These are phyloP conservation scores for Chionis minor DNA, from an alignment of 2,113 vertebrate genomes.

Conservation along the genomic window DNA sequence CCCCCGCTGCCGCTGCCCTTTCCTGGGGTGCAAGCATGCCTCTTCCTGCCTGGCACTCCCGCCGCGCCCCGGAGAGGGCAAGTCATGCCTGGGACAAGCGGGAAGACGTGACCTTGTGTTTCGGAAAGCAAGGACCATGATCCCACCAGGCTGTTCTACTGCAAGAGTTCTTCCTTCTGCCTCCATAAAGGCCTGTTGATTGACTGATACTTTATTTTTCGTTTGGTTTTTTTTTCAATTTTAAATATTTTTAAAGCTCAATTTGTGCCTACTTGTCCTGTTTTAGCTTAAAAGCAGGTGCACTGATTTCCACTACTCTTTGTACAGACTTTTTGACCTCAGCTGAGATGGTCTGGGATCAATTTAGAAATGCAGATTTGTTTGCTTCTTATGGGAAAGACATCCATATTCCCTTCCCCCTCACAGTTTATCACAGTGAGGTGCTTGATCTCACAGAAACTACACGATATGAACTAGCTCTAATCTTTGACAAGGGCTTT, in stretches of 20 bases:
- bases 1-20: background rate
- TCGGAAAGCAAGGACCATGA: background rate
- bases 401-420: background rate
- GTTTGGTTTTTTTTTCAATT: background rate
- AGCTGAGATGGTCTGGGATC: background rate
- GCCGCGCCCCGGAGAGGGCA: accelerated
- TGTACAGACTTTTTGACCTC: background rate
- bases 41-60: background rate
- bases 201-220: background rate
- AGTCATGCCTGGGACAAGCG: accelerated
- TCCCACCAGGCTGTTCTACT: background rate
- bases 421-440: background rate
- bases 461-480: accelerated
- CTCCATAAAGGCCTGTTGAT: background rate
- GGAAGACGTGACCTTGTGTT: background rate
- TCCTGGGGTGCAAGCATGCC: background rate
- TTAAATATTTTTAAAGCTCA: background rate
- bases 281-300: background rate
- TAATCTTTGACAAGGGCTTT: background rate
- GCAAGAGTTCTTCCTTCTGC: background rate
- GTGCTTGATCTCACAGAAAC: background rate
- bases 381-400: background rate
- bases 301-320: background rate
- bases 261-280: background rate
- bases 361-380: background rate